Conservation (phyloP, 2,888 invertebrate species). For the Caenorhabditis sp. region DNA sequence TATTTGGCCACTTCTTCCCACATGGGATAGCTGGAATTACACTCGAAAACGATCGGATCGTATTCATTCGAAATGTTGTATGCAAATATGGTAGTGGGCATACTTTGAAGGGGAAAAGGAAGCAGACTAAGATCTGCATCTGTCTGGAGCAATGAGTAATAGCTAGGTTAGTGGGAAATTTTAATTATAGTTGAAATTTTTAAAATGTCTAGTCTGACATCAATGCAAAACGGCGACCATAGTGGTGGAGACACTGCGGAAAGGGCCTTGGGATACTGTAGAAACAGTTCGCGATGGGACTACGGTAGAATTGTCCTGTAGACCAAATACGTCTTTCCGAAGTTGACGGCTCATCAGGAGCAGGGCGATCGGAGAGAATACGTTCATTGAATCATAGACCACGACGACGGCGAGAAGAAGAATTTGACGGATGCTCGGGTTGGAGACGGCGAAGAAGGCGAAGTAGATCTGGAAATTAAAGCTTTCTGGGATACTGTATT, state of each 20-base stretch:
- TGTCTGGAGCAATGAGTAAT: no score
- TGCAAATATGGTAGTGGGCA: background rate
- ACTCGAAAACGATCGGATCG: slow-evolving; percentile 14
- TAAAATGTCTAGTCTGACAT: no score
- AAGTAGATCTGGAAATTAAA: slow-evolving; percentile 28
- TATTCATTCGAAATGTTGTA: slow-evolving; percentile 13
- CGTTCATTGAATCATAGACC: slow-evolving; percentile 30
- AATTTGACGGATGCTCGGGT: slow-evolving; percentile 9
- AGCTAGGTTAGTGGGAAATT: no score
- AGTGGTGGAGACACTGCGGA: no score
- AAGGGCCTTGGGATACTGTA: no score
- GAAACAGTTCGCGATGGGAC: no score
- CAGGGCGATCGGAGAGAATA: slow-evolving; percentile 14
- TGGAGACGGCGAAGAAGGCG: slow-evolving; percentile 21
- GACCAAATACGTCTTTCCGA: slow-evolving; percentile 21
- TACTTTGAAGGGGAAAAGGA: background rate
- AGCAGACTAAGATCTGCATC: no score
- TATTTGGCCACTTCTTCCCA: background rate
- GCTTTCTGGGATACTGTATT: background rate
- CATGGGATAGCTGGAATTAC: background rate
- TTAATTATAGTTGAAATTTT: no score
- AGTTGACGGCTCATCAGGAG: slow-evolving; percentile 33
- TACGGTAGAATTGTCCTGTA: background rate
- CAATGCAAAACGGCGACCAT: no score
- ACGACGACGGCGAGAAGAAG: slow-evolving; percentile 12